Base-by-base conservation (phyloP, 92 coral and sea anemone species). In the Epizoanthus scotinus region DNA sequence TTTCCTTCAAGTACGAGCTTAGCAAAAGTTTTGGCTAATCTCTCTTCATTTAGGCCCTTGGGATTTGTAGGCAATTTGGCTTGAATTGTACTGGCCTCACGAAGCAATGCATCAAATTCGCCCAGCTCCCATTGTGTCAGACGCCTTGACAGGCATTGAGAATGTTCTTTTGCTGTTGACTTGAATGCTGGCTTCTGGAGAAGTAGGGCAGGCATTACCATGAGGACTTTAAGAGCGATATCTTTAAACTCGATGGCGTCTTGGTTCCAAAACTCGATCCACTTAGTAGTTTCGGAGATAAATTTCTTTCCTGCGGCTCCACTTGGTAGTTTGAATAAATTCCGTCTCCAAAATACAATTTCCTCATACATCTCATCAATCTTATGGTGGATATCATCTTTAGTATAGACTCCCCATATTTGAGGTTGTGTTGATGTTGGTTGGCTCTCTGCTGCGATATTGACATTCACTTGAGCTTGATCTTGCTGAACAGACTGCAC, bases 201-300 rank as follows among this genome's bases (percentile, higher is more conserved):
- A 78, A 87, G 90, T 74, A 87, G 69, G 56, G 90, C 87, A 54
- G 90, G 84, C 87, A 86, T 86, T 28, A 86, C 31, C 90, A 82
- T 73, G 19, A 83, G 47, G 38, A 66, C 84, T 83, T 87, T 87
- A n/a, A 83, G 68, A 57, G 90, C 87, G 54, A 77, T 83, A 25
- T 87, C 87, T 38, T 67, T 78, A 67, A 40, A 17, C 49, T 64
- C 29, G 17, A 29, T 56, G 12, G 71, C 34, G 17, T 78, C 84
- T n/a, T 78, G 73, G 78, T 84, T 84, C 79, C 88, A 84, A 67
- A 21, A 78, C 12, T 84, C 69, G 58, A 78, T 78, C 84, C 78
- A 78, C 44, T 67, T 65, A 18, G 88, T 84, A 25, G 79, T 84
- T 84, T 77, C 88, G 2, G 21, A 18, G 47, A 84, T 55, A 69